These are phyloP conservation scores for Oegoconia quadripuncta DNA, from an alignment of 2,888 invertebrate species.

Conservation along the genomic window DNA sequence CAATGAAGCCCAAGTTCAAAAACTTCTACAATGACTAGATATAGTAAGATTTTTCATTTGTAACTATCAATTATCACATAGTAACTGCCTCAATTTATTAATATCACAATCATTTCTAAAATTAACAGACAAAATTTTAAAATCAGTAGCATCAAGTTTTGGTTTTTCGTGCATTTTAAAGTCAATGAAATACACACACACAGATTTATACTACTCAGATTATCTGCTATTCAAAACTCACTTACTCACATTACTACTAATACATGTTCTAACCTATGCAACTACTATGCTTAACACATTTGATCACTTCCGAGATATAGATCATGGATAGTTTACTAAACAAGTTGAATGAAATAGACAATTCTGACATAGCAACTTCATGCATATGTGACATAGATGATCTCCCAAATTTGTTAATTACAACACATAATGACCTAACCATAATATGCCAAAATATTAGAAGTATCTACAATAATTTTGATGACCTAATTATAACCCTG, in stretches of 20 bases:
- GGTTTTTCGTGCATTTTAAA: too few species aligned
- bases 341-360: slow-evolving; percentile 9
- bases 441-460: slow-evolving; percentile 16
- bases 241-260: too few species aligned
- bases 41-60: not conserved
- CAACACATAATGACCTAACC: not conserved
- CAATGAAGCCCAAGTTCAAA: slow-evolving; percentile 12
- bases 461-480: slow-evolving; percentile 14
- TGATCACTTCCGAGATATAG: too few species aligned
- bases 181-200: too few species aligned
- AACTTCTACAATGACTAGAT: not conserved
- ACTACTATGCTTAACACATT: too few species aligned
- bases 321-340: too few species aligned
- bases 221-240: too few species aligned
- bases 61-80: too few species aligned
- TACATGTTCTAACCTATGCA: too few species aligned
- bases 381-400: slow-evolving; percentile 3
- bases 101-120: not conserved
- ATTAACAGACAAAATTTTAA: too few species aligned
- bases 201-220: too few species aligned
- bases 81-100: not conserved
- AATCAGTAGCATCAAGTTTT: too few species aligned
- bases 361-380: slow-evolving; percentile 4
- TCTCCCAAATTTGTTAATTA: not conserved
- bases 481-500: slow-evolving; percentile 3